A percentile compares a stretch with the other conserved stretches of the same genome.
Evolutionary conservation across 1,140 invertebrate species (phyloP).

Genomic region (Ceratina japonica): DNA sequence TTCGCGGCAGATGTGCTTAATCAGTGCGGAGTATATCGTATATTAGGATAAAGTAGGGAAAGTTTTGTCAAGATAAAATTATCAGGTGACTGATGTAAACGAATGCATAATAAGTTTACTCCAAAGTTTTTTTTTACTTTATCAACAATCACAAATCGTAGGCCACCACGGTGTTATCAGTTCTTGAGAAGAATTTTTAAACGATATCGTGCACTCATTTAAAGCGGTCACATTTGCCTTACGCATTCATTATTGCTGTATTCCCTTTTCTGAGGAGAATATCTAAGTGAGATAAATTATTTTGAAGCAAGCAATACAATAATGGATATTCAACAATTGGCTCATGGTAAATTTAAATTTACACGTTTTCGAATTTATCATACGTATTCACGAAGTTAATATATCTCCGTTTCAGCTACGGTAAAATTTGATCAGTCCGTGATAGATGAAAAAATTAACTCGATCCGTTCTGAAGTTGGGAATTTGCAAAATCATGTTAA

Average conservation of each 20-base stretch:
- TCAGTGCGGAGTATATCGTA: not conserved
- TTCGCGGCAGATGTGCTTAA: not conserved
- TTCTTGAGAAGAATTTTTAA: not conserved
- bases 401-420: slow-evolving; percentile 27
- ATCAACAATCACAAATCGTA: slow-evolving; percentile 8
- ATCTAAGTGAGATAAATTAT: not conserved
- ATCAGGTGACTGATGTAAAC: not conserved
- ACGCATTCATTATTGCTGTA: no score
- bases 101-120: not conserved
- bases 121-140: not conserved
- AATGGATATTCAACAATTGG: slow-evolving; percentile 33
- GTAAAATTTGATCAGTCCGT: slow-evolving; percentile 56
- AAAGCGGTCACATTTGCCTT: not conserved
- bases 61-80: slow-evolving; percentile 12
- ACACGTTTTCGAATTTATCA: not conserved
- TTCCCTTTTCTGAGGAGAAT: not conserved
- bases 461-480: slow-evolving; percentile 64
- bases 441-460: slow-evolving; percentile 51
- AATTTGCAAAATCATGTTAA: slow-evolving; percentile 79
- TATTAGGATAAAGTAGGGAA: not conserved
- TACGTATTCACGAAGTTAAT: slow-evolving; percentile 3
- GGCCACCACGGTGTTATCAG: slow-evolving; percentile 7
- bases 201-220: not conserved
- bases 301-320: not conserved
- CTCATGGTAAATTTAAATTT: slow-evolving; percentile 15